Evolutionary conservation across 2,888 invertebrate species (phyloP), one percentile per base, ranked within the genome.

Genomic region (Sycophila texana): DNA sequence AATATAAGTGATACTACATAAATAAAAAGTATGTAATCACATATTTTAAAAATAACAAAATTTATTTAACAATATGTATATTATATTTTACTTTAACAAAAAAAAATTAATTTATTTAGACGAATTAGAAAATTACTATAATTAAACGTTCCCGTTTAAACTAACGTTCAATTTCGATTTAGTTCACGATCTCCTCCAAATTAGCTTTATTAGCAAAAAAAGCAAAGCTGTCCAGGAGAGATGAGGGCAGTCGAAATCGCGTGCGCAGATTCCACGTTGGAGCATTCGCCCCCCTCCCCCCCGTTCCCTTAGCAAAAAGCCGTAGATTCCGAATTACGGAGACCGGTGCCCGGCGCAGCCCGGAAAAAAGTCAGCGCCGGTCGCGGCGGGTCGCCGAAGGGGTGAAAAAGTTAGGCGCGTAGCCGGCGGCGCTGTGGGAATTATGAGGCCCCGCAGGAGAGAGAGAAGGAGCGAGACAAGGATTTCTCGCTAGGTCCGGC

Each of bases 301-400:
- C n/a, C n/a, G n/a, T n/a, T n/a, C n/a, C 67, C 68, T 63, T 86
- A 88, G 39, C 39, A 72, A 75, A 79, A 89, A 86, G 88, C 88
- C 88, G 89, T 88, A 89, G 89, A 89, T 90, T 89, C 89, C 87
- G 89, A 89, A 90, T 90, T 89, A 89, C 87, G 86, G 68, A 80
- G 63, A 5, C 16, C 16, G 39, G 20, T 7, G 49, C 18, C 13
- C 30, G 55, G 39, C 63, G 4, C 47, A 14, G 13, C 18, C 18
- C 7, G 58, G 18, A 58, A 74, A 70, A 70, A 70, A 76, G 70
- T 47, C 68, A 60, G 68, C 57, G 65, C 26, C 63, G 84, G 7
- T 26, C 53, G 53, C 20, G 18, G 51, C 51, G 51, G 2, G 49
- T 65, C 65, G 65, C 57, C 68, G 70, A 77, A 74, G 76, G 79